phyloP scores from a whole-genome alignment of 2,113 vertebrate genomes.

The Mixornis gularis region DNA sequence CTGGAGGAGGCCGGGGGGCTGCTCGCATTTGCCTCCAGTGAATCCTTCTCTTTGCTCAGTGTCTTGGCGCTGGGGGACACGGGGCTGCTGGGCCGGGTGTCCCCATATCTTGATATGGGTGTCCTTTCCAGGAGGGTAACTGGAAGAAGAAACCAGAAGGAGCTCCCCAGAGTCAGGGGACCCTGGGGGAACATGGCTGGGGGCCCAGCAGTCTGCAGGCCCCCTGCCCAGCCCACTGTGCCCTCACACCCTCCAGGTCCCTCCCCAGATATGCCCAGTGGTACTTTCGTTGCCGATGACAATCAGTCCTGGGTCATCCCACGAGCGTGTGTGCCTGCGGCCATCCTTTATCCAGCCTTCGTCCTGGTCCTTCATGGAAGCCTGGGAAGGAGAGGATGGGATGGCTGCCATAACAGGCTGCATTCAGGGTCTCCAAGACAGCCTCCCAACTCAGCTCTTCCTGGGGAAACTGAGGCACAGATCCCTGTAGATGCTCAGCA shows the following conservation, averaged over 20 bases:
- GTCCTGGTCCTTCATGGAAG: conserved; percentile 29
- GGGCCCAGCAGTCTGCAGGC: neutral
- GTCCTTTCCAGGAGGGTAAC: neutral
- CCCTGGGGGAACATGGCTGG: neutral
- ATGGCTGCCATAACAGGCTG: neutral
- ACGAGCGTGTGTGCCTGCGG: accelerated
- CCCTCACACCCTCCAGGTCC: neutral
- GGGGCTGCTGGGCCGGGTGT: neutral
- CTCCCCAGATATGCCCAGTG: neutral
- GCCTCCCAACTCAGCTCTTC: neutral
- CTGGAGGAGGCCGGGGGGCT: accelerated
- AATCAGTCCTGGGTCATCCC: neutral
- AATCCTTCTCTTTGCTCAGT: neutral
- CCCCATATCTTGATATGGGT: accelerated
- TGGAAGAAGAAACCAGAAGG: neutral
- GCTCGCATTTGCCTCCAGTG: accelerated
- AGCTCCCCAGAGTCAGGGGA: neutral
- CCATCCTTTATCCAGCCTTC: neutral
- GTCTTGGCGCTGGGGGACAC: accelerated
- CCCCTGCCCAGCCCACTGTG: neutral
- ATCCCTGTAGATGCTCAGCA: neutral
- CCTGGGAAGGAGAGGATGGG: neutral
- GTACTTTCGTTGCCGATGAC: neutral
- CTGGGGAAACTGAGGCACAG: neutral
- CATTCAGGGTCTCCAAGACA: neutral